phyloP scores from a whole-genome alignment of 1,140 invertebrate genomes.

The Cephus cinctus region DNA sequence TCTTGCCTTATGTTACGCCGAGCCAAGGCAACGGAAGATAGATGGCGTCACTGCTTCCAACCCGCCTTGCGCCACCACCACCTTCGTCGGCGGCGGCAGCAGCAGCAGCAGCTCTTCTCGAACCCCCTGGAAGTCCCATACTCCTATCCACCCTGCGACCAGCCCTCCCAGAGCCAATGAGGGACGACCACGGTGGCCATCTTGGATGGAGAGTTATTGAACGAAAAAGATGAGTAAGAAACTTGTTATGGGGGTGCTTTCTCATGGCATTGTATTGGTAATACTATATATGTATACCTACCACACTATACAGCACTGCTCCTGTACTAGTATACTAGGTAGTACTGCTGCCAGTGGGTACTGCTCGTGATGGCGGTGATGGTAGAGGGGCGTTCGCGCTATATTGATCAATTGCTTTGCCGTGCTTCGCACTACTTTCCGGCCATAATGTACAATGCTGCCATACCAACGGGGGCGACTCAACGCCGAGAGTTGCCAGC shows the following conservation, averaged over 20 bases:
- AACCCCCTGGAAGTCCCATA: constrained; percentile 31
- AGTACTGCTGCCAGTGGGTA: constrained; percentile 31
- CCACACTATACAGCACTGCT: too few relatives aligned
- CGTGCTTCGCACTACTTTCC: constrained; percentile 55
- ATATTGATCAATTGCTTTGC: constrained; percentile 58
- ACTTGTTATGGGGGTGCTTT: constrained; percentile 58
- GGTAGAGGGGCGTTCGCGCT: constrained; percentile 42
- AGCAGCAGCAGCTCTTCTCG: too few relatives aligned
- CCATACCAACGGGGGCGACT: constrained; percentile 29
- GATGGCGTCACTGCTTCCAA: constrained; percentile 57
- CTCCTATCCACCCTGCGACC: constrained; percentile 43
- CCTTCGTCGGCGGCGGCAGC: constrained; percentile 19
- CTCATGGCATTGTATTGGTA: too few relatives aligned
- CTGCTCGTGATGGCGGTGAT: constrained; percentile 18
- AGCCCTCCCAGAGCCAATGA: constrained; percentile 57
- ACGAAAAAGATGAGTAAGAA: constrained; percentile 60
- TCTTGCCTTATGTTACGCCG: constrained; percentile 60
- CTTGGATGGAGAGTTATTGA: constrained; percentile 60
- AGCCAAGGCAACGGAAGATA: constrained; percentile 59
- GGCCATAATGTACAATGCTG: constrained; percentile 41
- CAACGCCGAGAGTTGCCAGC: constrained; percentile 39
- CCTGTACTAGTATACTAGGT: too few relatives aligned
- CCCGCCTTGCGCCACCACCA: constrained; percentile 26
- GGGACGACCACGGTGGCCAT: constrained; percentile 58
- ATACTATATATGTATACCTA: too few relatives aligned